phyloP scores from a whole-genome alignment of 2,797 vertebrate species.

The Hippocampus kuda region DNA sequence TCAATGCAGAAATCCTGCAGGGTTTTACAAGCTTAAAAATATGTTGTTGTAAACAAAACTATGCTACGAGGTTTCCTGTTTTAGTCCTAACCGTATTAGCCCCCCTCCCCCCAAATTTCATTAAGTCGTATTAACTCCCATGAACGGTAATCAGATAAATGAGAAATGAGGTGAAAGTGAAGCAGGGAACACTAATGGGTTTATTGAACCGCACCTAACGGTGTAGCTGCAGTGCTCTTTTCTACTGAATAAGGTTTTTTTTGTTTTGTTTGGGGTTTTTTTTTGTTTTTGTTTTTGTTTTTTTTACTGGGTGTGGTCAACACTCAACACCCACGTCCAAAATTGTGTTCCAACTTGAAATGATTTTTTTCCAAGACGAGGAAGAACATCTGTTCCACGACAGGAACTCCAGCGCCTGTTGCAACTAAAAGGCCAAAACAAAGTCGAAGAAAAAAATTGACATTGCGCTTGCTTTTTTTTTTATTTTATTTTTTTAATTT shows the following conservation, averaged over 20 bases:
- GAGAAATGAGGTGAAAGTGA: too few species aligned
- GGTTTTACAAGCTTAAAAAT: too few species aligned
- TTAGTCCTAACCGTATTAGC: too few species aligned
- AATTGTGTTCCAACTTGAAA: background rate
- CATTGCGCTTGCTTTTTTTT: constrained; percentile 29
- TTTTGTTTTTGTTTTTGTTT: background rate
- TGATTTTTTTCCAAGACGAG: background rate
- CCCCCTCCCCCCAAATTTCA: too few species aligned
- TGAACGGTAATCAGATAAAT: too few species aligned
- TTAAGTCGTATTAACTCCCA: too few species aligned
- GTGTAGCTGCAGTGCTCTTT: background rate
- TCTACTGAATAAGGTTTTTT: background rate
- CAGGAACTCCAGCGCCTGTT: background rate
- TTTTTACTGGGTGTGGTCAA: background rate
- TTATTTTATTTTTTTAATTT: constrained; percentile 7
- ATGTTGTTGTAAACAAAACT: too few species aligned
- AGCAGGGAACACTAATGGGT: too few species aligned
- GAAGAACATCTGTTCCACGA: background rate
- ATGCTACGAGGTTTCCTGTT: too few species aligned
- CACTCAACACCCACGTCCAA: background rate
- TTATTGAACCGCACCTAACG: background rate
- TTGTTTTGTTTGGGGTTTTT: too few species aligned
- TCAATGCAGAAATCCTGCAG: too few species aligned
- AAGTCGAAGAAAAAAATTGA: background rate
- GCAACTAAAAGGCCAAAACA: background rate